Conservation (phyloP, 2,888 invertebrate species). For the Clunio marinus region DNA sequence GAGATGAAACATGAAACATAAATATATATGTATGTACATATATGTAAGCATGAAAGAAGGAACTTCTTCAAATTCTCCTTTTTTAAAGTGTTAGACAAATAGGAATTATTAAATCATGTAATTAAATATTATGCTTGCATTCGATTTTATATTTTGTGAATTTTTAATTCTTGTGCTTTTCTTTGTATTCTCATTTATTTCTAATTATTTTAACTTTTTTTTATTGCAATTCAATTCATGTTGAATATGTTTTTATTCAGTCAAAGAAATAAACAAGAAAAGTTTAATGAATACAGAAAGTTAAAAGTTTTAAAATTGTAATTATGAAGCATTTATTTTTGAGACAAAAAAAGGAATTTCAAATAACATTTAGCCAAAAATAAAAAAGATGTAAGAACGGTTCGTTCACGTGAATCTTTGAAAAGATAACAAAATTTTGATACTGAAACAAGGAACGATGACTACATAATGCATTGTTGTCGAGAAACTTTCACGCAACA, state of each 20-base stretch:
- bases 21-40: no score
- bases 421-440: constrained; percentile 8
- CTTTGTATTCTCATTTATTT: no score
- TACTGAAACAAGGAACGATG: background rate
- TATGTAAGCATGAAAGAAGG: background rate
- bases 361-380: constrained; percentile 19
- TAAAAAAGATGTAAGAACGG: no score
- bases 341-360: background rate
- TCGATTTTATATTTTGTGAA: background rate
- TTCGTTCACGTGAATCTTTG: background rate
- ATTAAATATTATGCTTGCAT: background rate
- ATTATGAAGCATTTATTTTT: background rate
- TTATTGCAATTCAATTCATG: background rate
- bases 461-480: background rate
- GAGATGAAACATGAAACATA: no score
- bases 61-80: background rate
- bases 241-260: background rate
- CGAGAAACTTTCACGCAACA: constrained; percentile 16
- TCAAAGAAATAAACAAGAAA: constrained; percentile 21
- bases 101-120: constrained; percentile 21
- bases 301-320: background rate
- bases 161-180: background rate
- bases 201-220: background rate
- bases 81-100: constrained; percentile 1
- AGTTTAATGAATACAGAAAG: background rate